Evolutionary conservation across 2,113 vertebrate genomes (phyloP), one percentile per base, ranked within the genome.

Genomic region (Gobius niger): DNA sequence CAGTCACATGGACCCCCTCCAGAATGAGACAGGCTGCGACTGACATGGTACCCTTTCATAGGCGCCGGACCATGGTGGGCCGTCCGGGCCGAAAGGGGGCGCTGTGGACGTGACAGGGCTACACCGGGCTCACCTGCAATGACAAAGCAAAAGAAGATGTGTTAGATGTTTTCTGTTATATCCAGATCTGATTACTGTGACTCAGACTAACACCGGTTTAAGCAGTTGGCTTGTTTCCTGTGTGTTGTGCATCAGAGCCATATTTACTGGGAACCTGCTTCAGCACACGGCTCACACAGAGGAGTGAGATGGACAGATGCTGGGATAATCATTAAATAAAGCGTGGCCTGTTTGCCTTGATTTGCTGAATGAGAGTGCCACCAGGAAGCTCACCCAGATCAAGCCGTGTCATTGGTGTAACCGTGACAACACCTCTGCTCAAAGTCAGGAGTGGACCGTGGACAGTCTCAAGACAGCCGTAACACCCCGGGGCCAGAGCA

Each of bases 21-120:
- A 19, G 93, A 93, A 85, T 93, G 96, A 81, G 92, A 93, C 90
- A 98, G 93, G 90, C 94, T 98, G 87, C 94, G 94, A 92, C 96
- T 96, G 90, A 96, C 96, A 95, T 98, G 96, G 91, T 98, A 98
- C 90, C 96, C 94, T 94, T 95, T 98, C 94, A 96, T 95, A 87
- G 93, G 91, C 83, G 91, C 91, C 82, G 93, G 93, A 92, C 91
- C 96, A 89, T 95, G 92, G 82, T 92, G 92, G 76, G 92, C 91
- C 84, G 90, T 87, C 89, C 91, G 90, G 92, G 92, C 92, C 80
- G 93, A 92, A 84, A 93, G 93, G 87, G 92, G 92, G 90, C 92
- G 91, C 86, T 93, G 93, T 86, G 90, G 90, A 86, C 92, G 93
- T 72, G 92, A 93, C 91, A 93, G 92, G 92, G 90, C 77, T 92